These are phyloP conservation scores for Dendroctonus ponderosae DNA, from an alignment of 1,140 invertebrate species.

Conservation along the genomic window DNA sequence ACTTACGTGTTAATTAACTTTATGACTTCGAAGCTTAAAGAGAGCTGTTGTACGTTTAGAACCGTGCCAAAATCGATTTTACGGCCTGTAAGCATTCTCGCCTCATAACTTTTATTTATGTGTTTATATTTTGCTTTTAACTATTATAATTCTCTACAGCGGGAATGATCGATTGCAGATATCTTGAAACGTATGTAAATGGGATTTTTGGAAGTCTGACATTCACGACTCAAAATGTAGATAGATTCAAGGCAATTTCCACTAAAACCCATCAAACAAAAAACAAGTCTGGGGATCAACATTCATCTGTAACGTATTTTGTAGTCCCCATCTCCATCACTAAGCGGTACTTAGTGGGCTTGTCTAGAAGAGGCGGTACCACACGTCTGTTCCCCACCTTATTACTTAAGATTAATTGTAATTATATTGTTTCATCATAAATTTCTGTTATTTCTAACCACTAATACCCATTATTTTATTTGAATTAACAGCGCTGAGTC, in stretches of 20 bases:
- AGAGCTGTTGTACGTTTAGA: conserved; percentile 21
- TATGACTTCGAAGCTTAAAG: conserved; percentile 12
- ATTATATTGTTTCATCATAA: conserved; percentile 28
- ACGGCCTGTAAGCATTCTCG: conserved; percentile 27
- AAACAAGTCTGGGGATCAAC: background rate
- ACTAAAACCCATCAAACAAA: background rate
- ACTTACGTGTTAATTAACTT: conserved; percentile 17
- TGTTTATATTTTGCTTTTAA: background rate
- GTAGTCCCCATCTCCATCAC: conserved; percentile 4
- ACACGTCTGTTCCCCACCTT: conserved; percentile 22
- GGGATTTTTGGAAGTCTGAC: no score
- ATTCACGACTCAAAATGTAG: no score
- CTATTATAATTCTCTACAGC: no score
- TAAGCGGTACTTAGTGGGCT: conserved; percentile 27
- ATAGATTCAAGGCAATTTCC: background rate
- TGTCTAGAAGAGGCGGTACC: conserved; percentile 25
- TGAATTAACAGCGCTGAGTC: background rate
- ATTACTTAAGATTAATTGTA: conserved; percentile 30
- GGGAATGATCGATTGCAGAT: no score
- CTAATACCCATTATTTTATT: conserved; percentile 22
- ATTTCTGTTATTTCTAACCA: conserved; percentile 18
- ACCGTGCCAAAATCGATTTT: conserved; percentile 34
- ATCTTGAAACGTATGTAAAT: no score
- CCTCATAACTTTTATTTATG: background rate
- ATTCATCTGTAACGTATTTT: conserved; percentile 9